phyloP scores from a whole-genome alignment of 2,113 vertebrate genomes.

The Mirounga angustirostris region DNA sequence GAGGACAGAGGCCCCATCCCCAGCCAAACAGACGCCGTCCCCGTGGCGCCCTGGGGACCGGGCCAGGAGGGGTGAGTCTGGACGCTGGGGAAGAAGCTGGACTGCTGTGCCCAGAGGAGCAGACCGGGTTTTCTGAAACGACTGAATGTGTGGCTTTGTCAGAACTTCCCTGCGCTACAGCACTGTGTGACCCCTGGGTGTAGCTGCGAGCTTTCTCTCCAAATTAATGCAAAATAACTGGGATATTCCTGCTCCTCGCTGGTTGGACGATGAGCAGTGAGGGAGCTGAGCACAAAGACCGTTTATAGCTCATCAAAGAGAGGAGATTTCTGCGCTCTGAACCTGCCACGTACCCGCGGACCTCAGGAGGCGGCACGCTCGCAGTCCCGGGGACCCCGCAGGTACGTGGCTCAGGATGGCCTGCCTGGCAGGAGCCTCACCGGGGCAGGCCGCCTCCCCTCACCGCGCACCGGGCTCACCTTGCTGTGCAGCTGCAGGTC shows the following conservation, averaged over 20 bases:
- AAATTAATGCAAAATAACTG: background rate
- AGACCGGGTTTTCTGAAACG: fast-evolving
- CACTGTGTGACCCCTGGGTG: fast-evolving
- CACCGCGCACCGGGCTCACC: fast-evolving
- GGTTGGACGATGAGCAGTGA: background rate
- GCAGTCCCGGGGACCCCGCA: fast-evolving
- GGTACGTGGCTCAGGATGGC: fast-evolving
- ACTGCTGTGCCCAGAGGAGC: fast-evolving
- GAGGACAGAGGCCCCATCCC: background rate
- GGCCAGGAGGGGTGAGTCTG: fast-evolving
- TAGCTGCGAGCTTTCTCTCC: background rate
- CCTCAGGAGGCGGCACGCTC: fast-evolving
- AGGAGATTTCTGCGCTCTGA: background rate
- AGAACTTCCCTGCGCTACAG: fast-evolving
- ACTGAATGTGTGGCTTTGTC: fast-evolving
- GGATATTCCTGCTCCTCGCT: fast-evolving
- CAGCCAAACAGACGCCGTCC: background rate
- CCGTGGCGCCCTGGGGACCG: fast-evolving
- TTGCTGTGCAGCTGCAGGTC: background rate
- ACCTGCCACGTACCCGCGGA: background rate
- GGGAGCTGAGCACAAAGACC: background rate
- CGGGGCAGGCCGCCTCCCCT: fast-evolving
- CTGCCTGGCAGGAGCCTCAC: fast-evolving
- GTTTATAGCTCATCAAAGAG: background rate
- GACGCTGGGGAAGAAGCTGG: fast-evolving